Evolutionary conservation across 1,140 invertebrate genomes (phyloP).

Genomic region (Drosophila bocqueti): DNA sequence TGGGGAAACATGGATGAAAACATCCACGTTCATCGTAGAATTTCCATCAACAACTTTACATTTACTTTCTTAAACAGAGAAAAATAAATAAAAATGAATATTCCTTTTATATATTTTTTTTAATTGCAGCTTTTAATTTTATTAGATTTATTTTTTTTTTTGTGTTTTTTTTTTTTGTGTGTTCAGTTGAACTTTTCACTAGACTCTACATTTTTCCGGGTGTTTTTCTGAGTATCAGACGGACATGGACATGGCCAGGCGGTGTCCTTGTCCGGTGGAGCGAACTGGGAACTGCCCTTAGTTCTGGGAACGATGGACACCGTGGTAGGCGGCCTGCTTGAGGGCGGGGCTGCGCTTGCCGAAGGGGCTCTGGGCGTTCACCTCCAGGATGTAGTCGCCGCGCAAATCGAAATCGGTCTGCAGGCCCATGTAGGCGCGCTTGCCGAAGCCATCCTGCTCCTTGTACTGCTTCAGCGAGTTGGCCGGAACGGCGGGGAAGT

Average conservation of each 20-base stretch:
- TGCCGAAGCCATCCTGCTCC: constrained; percentile 70
- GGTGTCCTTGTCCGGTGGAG: background rate
- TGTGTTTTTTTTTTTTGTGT: background rate
- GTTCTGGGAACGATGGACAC: constrained; percentile 42
- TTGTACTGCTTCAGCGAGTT: constrained; percentile 77
- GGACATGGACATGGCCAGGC: background rate
- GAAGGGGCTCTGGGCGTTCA: constrained; percentile 76
- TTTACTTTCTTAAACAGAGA: background rate
- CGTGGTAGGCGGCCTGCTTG: constrained; percentile 69
- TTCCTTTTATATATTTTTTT: background rate
- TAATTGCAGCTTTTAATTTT: constrained; percentile 49
- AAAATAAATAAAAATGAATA: background rate
- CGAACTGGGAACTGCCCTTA: constrained; percentile 14
- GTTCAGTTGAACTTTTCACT: constrained; percentile 20
- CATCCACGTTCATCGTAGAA: background rate
- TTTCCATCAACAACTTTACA: background rate
- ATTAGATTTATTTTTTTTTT: constrained; percentile 9
- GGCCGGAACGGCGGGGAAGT: constrained; percentile 77
- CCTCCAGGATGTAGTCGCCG: constrained; percentile 80
- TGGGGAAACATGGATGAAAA: background rate
- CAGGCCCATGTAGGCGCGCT: constrained; percentile 81
- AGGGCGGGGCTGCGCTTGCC: constrained; percentile 73
- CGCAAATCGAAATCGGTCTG: constrained; percentile 67
- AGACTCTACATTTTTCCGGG: constrained; percentile 18
- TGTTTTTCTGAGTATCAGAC: constrained; percentile 19